Evolutionary conservation across 1,140 invertebrate species (phyloP), one percentile per base, ranked within the genome.

Genomic region (Saxidomus purpurata): DNA sequence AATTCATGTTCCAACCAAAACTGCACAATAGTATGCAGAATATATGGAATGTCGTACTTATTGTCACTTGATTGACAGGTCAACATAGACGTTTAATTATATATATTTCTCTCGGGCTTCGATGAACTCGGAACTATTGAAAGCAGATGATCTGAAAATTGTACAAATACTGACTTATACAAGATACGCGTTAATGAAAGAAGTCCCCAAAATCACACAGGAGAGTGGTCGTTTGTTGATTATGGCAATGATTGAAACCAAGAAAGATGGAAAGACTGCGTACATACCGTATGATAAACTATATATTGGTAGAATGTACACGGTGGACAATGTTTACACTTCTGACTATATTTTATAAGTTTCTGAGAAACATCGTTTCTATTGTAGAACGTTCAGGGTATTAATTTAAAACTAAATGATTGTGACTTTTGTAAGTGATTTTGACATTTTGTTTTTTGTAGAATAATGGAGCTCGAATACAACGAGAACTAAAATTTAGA

Each of bases 391-490:
- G 36, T 71, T 19, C 67, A 71, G 67, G 67, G 67, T 34, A 71
- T 71, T 9, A 71, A 38, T 6, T 71, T 34, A 1, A 71, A 71
- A 38, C 36, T 71, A 6, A 15, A 40, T 52, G 83, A 85, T 38
- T 49, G 38, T 71, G 83, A 85, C 40, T 85, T 85, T 85, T 85
- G 43, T 85, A 6, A 52, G n/a, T 49, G 43, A 52, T 22, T 71
- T 40, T 85, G 83, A 85, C 47, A 52, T 71, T 40, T 22, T 71
- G 6, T 38, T 71, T 15, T 71, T 71, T 28, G 17, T 17, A 4
- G 67, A 71, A 38, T 38, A 31, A 2, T 71, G 67, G 38, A 38
- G 38, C 19, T 38, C 67, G 2, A 40, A 71, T 3, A 38, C 6
- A 17, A 38, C 67, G 19, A 71, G 38, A 38, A 71, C 38, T 22